Evolutionary conservation across 2,888 invertebrate species (phyloP).

Genomic region (Amiota mariae): DNA sequence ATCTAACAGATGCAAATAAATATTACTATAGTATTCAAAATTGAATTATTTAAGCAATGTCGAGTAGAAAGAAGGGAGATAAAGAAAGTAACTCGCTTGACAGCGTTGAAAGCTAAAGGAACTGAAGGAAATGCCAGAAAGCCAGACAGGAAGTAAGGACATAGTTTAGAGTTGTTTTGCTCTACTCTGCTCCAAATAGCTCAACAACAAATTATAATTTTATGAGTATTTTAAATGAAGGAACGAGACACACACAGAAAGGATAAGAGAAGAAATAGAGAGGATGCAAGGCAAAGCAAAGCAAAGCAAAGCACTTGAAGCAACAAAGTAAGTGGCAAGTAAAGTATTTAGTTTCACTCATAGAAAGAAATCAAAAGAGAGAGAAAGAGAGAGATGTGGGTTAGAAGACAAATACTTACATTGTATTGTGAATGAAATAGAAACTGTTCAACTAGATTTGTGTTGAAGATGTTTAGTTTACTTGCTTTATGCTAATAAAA

Average conservation of each 20-base stretch:
- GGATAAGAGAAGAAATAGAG: not conserved
- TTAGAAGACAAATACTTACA: too few species aligned
- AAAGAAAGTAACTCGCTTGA: not conserved
- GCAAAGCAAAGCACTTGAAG: constrained; percentile 16
- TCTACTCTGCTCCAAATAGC: not conserved
- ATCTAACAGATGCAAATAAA: not conserved
- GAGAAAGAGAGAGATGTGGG: too few species aligned
- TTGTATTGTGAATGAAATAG: too few species aligned
- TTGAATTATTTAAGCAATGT: constrained; percentile 23
- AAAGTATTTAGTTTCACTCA: too few species aligned
- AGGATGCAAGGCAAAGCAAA: not conserved
- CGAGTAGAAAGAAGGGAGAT: too few species aligned
- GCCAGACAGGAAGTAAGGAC: not conserved
- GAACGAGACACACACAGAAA: too few species aligned
- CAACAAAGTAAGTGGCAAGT: constrained; percentile 14
- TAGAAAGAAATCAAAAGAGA: too few species aligned
- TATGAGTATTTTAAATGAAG: constrained; percentile 13
- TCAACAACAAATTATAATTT: constrained; percentile 28
- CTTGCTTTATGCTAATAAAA: too few species aligned
- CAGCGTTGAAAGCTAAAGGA: not conserved
- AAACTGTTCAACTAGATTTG: too few species aligned
- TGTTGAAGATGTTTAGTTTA: too few species aligned
- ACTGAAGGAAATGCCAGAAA: constrained; percentile 1
- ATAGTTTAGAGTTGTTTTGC: not conserved
- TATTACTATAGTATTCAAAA: not conserved